Evolutionary conservation across 2,113 vertebrate species (phyloP).

Genomic region (Empidonax traillii): DNA sequence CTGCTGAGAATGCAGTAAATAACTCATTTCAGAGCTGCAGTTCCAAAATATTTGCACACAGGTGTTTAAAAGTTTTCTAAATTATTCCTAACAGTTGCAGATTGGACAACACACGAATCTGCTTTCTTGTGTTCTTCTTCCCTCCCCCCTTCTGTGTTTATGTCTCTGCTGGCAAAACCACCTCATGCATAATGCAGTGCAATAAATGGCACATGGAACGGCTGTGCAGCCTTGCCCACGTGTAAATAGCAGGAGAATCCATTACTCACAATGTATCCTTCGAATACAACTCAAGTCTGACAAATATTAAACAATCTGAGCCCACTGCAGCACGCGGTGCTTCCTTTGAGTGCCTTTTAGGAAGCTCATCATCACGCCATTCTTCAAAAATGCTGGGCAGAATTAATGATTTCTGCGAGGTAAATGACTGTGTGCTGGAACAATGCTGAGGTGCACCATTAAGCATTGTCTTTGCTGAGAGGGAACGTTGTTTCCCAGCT

Average conservation of each 20-base stretch:
- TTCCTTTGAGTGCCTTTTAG: slow-evolving; percentile 55
- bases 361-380: slow-evolving; percentile 25
- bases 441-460: background rate
- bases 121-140: slow-evolving; percentile 12
- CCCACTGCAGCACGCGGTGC: background rate
- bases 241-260: slow-evolving; percentile 52
- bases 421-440: slow-evolving; percentile 12
- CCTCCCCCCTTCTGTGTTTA: background rate
- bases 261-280: slow-evolving; percentile 33
- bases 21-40: background rate
- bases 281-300: slow-evolving; percentile 49
- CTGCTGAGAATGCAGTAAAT: background rate
- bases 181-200: slow-evolving; percentile 61
- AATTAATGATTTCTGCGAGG: slow-evolving; percentile 55
- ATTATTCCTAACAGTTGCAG: slow-evolving; percentile 42
- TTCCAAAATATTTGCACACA: slow-evolving; percentile 9
- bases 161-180: slow-evolving; percentile 53
- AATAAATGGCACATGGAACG: slow-evolving; percentile 31
- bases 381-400: slow-evolving; percentile 21
- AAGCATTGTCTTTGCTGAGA: background rate
- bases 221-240: background rate
- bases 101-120: slow-evolving; percentile 38
- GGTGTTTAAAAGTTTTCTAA: slow-evolving; percentile 31
- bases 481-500: background rate
- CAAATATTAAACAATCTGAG: slow-evolving; percentile 58